Evolutionary conservation across 2,113 vertebrate genomes (phyloP), one percentile per base, ranked within the genome.

Genomic region (Prionailurus viverrinus): DNA sequence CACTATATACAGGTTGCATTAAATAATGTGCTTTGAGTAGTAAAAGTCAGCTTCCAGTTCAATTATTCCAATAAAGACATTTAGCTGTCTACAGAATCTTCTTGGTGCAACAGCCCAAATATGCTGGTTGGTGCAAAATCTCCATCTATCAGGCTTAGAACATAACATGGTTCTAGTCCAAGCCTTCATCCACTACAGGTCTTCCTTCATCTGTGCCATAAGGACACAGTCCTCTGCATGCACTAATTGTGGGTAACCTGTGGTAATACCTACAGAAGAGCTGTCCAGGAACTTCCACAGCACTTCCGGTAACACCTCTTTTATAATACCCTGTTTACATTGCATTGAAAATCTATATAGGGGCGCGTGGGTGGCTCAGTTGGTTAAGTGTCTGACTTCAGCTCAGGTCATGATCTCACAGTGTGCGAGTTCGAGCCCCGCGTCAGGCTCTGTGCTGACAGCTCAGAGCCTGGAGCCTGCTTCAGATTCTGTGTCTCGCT

Each of bases 51-150:
- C 39, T 55, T 86, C 86, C 73, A 94, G 36, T 58, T 65, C 66
- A 82, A 3, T 76, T 74, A 79, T 61, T 25, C n/a, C 27, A 89
- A 39, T 36, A 88, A 90, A 97, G 74, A 95, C 81, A 31, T 78
- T 93, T 14, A 58, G 36, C 31, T 89, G 33, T 76, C 79, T 74
- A 74, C 12, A 81, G 65, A 94, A 66, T 61, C 68, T 79, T 94
- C 33, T 79, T 78, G 61, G 12, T 66, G 21, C 7, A 80, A 51
- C 80, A 76, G 74, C 74, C 61, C 82, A 84, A 55, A 87, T 36
- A 53, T 39, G 51, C 27, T 65, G 7, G n/a, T 68, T 25, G 55
- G 0, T 61, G 4, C 16, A 63, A 41, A 63, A 63, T 11, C 68
- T n/a, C 83, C 79, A 71, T 48, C 79, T 78, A 39, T 71, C 58